Evolutionary conservation across 2,888 invertebrate genomes (phyloP).

Genomic region (Hemithea aestivaria): DNA sequence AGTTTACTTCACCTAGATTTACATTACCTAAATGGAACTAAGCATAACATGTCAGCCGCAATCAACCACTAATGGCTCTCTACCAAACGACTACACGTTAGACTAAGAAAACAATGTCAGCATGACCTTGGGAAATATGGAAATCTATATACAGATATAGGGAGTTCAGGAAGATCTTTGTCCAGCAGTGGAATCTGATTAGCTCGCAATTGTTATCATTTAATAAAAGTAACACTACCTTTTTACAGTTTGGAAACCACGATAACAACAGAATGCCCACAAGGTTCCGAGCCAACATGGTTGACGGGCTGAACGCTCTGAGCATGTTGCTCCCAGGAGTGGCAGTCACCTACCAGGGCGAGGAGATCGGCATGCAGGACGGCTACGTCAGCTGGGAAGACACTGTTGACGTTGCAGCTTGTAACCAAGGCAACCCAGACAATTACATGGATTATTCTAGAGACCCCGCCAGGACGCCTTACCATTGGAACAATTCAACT

Average conservation of each 20-base stretch:
- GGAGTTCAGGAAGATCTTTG: too few relatives aligned
- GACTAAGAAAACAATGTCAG: too few relatives aligned
- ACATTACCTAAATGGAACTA: too few relatives aligned
- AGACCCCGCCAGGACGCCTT: conserved; percentile 83
- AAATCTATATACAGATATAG: too few relatives aligned
- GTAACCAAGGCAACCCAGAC: conserved; percentile 71
- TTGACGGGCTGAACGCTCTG: conserved; percentile 84
- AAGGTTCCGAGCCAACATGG: conserved; percentile 81
- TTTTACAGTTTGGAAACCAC: conserved; percentile 82
- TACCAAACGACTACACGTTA: too few relatives aligned
- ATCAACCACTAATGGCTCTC: too few relatives aligned
- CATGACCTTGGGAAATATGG: too few relatives aligned
- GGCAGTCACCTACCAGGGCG: conserved; percentile 89
- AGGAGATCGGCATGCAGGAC: conserved; percentile 87
- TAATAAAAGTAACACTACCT: conserved; percentile 14
- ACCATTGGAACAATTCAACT: conserved; percentile 79
- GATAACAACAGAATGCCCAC: conserved; percentile 82
- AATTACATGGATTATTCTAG: conserved; percentile 75
- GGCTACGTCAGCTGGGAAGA: conserved; percentile 77
- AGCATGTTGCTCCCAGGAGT: conserved; percentile 86
- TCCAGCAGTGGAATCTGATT: too few relatives aligned
- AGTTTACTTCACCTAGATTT: too few relatives aligned
- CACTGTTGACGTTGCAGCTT: conserved; percentile 78
- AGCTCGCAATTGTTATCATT: too few relatives aligned
- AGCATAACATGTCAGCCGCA: too few relatives aligned